Evolutionary conservation across 1,140 invertebrate species (phyloP).

Genomic region (Papilio aristodemus): DNA sequence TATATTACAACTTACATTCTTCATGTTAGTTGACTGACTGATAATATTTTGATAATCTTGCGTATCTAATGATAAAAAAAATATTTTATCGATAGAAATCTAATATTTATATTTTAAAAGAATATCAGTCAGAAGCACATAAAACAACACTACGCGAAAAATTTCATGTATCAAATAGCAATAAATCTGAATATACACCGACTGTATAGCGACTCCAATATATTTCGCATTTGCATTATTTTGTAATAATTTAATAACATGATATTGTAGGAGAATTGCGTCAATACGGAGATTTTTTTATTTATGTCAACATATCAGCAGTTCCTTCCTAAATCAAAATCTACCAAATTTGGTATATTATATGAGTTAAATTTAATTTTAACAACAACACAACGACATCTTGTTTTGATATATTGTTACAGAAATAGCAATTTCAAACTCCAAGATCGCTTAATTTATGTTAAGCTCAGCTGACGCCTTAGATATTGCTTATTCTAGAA

Average conservation of each 20-base stretch:
- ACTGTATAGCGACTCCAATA: too few species aligned
- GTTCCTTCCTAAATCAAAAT: background rate
- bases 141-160: background rate
- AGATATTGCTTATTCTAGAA: conserved; percentile 11
- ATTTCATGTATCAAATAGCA: background rate
- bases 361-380: background rate
- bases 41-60: conserved; percentile 13
- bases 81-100: background rate
- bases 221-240: too few species aligned
- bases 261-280: too few species aligned
- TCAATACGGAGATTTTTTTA: too few species aligned
- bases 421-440: conserved; percentile 21
- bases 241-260: too few species aligned
- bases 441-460: conserved; percentile 10
- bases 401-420: conserved; percentile 17
- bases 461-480: conserved; percentile 12
- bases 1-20: background rate
- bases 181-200: too few species aligned
- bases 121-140: background rate
- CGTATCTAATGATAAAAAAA: background rate
- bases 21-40: background rate
- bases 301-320: too few species aligned
- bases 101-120: background rate
- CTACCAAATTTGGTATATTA: background rate
- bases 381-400: conserved; percentile 10